Percentiles rank a stretch among this genome's conserved stretches.
Conservation (phyloP, 2,797 vertebrate species). For the Leptoclinus maculatus region DNA sequence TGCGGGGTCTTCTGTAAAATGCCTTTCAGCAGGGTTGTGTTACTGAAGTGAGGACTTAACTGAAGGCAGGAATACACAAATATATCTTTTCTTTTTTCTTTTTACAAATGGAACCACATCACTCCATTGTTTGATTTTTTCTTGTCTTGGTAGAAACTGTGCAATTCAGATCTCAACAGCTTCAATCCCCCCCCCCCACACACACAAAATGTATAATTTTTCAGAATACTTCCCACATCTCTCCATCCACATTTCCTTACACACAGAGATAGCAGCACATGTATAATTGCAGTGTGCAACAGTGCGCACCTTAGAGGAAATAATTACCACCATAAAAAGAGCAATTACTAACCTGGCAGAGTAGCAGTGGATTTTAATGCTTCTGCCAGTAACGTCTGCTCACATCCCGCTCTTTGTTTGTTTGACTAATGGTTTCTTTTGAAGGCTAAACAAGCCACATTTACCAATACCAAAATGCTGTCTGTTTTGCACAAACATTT, state of each 20-base stretch:
- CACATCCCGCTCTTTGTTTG: constrained; percentile 81
- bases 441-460: constrained; percentile 78
- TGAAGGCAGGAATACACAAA: constrained; percentile 44
- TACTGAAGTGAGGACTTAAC: constrained; percentile 35
- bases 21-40: constrained; percentile 46
- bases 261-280: constrained; percentile 79
- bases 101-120: constrained; percentile 29
- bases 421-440: constrained; percentile 84
- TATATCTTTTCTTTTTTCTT: neutral
- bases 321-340: constrained; percentile 90
- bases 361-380: constrained; percentile 82
- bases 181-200: constrained; percentile 32
- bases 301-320: constrained; percentile 87
- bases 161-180: constrained; percentile 59
- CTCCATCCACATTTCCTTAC: constrained; percentile 71
- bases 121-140: constrained; percentile 51
- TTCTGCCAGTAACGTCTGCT: constrained; percentile 79
- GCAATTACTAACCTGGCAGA: constrained; percentile 89
- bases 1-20: constrained; percentile 51
- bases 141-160: constrained; percentile 59
- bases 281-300: constrained; percentile 89
- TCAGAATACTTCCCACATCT: constrained; percentile 67
- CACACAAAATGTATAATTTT: constrained; percentile 47
- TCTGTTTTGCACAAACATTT: constrained; percentile 71
- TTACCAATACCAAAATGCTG: constrained; percentile 65